Percentiles rank a stretch among this genome's conserved stretches.
phyloP scores from a whole-genome alignment of 2,797 vertebrate species.

The Arrhamphus sclerolepis region DNA sequence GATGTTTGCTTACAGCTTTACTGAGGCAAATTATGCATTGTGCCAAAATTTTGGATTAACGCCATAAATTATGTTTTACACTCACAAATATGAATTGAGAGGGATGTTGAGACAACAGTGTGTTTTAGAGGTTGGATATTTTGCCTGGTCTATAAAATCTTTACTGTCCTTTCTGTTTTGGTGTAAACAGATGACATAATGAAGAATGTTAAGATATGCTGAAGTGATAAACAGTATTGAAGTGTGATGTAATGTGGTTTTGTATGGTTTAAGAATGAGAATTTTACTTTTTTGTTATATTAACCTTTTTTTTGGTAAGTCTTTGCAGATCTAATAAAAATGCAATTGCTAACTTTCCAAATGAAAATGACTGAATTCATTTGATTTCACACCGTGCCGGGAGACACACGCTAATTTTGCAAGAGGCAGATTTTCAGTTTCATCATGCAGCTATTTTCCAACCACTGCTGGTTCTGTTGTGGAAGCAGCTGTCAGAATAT shows the following conservation, averaged over 20 bases:
- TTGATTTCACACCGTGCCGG: conserved; percentile 22
- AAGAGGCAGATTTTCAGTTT: conserved; percentile 33
- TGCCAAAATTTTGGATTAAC: conserved; percentile 77
- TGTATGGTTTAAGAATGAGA: conserved; percentile 78
- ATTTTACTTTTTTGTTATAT: conserved; percentile 75
- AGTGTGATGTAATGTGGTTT: conserved; percentile 74
- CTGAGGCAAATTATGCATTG: conserved; percentile 42
- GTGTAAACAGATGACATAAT: conserved; percentile 49
- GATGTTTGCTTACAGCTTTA: conserved; percentile 58
- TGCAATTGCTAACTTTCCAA: conserved; percentile 73
- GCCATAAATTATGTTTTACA: conserved; percentile 26
- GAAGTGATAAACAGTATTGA: conserved; percentile 57
- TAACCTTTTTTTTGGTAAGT: conserved; percentile 81
- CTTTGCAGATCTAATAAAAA: conserved; percentile 83
- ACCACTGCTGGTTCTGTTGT: conserved; percentile 30
- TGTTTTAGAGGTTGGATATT: conserved; percentile 36
- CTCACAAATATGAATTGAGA: conserved; percentile 30
- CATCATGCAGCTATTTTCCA: conserved; percentile 45
- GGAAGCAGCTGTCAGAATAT: conserved; percentile 32
- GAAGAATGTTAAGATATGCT: conserved; percentile 53
- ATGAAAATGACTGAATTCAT: conserved; percentile 47
- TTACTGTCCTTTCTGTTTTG: conserved; percentile 31
- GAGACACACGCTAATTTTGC: conserved; percentile 16
- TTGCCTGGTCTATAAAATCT: conserved; percentile 41
- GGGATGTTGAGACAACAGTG: conserved; percentile 21